These are phyloP conservation scores for Sebastes matsubarae DNA, from an alignment of 2,797 vertebrate genomes.

Conservation along the genomic window DNA sequence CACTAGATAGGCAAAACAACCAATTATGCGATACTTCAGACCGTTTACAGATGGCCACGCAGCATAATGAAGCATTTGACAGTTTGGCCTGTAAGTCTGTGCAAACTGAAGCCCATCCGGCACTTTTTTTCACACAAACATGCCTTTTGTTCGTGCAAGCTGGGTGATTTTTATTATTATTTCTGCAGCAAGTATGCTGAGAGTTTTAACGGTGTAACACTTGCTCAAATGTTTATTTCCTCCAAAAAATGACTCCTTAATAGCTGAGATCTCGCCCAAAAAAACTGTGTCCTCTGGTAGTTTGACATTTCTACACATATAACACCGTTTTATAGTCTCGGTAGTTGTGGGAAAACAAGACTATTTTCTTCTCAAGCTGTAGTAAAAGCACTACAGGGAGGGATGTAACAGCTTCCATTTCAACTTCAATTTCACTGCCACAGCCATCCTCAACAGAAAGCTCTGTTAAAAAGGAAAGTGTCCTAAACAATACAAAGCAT, in stretches of 20 bases:
- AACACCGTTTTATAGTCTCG: background rate
- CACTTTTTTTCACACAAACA: conserved; percentile 8
- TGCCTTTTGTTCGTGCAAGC: conserved; percentile 3
- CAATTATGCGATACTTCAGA: conserved; percentile 16
- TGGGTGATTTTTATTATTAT: background rate
- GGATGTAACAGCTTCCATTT: background rate
- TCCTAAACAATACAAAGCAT: background rate
- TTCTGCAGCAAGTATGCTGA: background rate
- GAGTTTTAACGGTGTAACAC: conserved; percentile 5
- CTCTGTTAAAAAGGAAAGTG: background rate
- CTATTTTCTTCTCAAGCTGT: background rate
- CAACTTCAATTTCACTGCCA: background rate
- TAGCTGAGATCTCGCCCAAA: background rate
- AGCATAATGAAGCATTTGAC: conserved; percentile 27
- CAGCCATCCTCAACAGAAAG: background rate
- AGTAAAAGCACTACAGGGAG: background rate
- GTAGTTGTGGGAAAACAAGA: background rate
- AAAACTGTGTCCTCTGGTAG: background rate
- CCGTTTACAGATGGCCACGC: conserved; percentile 4
- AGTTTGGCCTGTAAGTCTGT: background rate
- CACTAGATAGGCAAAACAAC: background rate
- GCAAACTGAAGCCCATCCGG: background rate
- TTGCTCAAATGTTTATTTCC: background rate
- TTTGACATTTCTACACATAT: background rate
- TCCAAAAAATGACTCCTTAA: background rate